phyloP scores from a whole-genome alignment of 2,797 vertebrate genomes.

The Clarias laeviceps region DNA sequence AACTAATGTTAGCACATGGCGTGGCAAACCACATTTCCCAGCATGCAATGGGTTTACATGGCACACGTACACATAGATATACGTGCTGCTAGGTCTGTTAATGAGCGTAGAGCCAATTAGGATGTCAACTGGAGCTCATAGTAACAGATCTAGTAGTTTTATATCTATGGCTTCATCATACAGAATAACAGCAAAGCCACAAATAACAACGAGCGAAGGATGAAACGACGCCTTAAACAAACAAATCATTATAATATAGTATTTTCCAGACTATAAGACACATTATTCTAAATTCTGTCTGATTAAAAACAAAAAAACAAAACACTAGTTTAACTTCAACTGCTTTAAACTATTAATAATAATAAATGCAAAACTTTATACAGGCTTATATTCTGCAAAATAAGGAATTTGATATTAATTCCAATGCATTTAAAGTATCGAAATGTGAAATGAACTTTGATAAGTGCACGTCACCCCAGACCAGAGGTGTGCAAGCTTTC shows the following conservation, averaged over 20 bases:
- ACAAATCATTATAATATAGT: neutral
- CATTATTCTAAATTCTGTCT: neutral
- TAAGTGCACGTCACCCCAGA: conserved; percentile 36
- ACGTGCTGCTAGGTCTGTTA: conserved; percentile 55
- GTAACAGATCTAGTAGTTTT: conserved; percentile 53
- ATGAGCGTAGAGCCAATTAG: conserved; percentile 3
- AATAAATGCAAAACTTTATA: neutral
- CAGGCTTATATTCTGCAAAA: conserved; percentile 4
- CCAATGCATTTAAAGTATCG: conserved; percentile 35
- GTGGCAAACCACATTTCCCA: conserved; percentile 59
- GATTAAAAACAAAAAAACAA: neutral
- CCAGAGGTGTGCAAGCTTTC: neutral
- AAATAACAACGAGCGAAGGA: conserved; percentile 54
- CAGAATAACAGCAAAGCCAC: conserved; percentile 42
- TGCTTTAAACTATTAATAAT: neutral
- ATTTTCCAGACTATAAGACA: neutral
- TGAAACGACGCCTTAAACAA: conserved; percentile 54
- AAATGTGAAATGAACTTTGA: conserved; percentile 63
- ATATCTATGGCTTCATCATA: conserved; percentile 36
- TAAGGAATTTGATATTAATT: neutral
- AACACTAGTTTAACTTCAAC: neutral
- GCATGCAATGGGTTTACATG: conserved; percentile 68
- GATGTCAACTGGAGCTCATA: neutral
- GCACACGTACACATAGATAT: conserved; percentile 48
- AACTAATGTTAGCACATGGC: conserved; percentile 69